Evolutionary conservation across 2,113 vertebrate species (phyloP), one percentile per base, ranked within the genome.

Genomic region (Pteruthius melanotis): DNA sequence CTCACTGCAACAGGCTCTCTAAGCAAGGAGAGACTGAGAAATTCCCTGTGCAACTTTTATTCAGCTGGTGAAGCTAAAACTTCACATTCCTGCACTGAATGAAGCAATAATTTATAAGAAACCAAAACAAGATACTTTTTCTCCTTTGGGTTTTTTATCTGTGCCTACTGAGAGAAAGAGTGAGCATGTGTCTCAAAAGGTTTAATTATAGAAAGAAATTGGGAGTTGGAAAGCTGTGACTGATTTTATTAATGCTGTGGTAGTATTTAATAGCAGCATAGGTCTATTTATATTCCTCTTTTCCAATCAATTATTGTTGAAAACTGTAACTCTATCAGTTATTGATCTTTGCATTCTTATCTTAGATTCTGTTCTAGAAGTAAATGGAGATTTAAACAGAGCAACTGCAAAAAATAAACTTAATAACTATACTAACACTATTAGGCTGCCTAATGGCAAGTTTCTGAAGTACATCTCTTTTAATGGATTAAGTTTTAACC

Each of bases 401-500:
- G 8, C 10, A 87, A 45, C 12, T 79, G 40, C 23, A 80, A 80
- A 60, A 90, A 92, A 57, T 69, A 65, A 79, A 75, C 14, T 45
- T 63, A 76, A 8, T 42, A 83, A 83, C 2, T 56, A 40, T 60
- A 59, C 7, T 56, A 61, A 52, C 15, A 83, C 23, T 52, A 59
- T 33, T 49, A 92, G 15, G 13, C 19, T 91, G 21, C 52, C 26
- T 89, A 94, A 68, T 66, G 84, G 31, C 52, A 83, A 61, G 22
- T 80, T 95, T 95, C 50, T 89, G 53, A 84, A 68, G 40, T 26
- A 53, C 40, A 33, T 6, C 19, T 27, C 2, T 77, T 87, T 80
- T 80, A 94, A 92, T 57, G 22, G 28, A 77, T 92, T 64, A 83
- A 83, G 42, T 74, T 96, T 83, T 89, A 95, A 89, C 17, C 15